A percentile compares a stretch with the other conserved stretches of the same genome.
Conservation (phyloP, 2,113 vertebrate species). For the Cottus gobio region DNA sequence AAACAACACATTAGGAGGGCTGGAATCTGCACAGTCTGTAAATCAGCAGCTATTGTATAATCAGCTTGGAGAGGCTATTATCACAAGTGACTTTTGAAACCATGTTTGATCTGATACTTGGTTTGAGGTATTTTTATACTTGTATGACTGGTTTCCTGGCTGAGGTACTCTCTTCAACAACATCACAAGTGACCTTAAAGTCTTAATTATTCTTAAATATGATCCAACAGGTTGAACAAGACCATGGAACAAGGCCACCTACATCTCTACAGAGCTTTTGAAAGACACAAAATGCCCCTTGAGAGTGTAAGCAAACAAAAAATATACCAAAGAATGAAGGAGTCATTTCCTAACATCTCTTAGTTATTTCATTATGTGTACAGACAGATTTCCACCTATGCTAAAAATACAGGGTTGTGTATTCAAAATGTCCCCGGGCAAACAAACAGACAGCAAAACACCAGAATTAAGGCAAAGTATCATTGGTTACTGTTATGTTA, state of each 20-base stretch:
- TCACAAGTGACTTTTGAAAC: not conserved
- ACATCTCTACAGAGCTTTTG: not conserved
- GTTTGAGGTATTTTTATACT: not conserved
- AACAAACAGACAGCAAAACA: constrained; percentile 23
- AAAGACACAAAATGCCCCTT: constrained; percentile 35
- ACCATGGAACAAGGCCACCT: constrained; percentile 1
- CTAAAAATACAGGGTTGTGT: constrained; percentile 9
- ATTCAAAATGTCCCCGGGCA: constrained; percentile 6
- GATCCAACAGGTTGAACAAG: no score
- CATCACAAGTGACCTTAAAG: constrained; percentile 30
- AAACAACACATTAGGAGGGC: constrained; percentile 14
- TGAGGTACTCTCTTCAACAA: not conserved
- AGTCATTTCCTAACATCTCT: constrained; percentile 19
- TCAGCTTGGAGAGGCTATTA: not conserved
- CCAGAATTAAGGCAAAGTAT: constrained; percentile 31
- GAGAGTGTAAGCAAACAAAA: constrained; percentile 17
- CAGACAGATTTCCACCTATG: constrained; percentile 45
- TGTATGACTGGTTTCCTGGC: not conserved
- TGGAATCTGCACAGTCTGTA: not conserved
- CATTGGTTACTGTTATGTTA: constrained; percentile 20
- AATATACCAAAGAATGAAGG: constrained; percentile 33
- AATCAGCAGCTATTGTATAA: not conserved
- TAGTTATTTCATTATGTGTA: not conserved
- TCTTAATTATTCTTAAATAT: constrained; percentile 4
- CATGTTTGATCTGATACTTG: not conserved